Conservation (phyloP, 2,888 invertebrate genomes). For the Hesperia comma region DNA sequence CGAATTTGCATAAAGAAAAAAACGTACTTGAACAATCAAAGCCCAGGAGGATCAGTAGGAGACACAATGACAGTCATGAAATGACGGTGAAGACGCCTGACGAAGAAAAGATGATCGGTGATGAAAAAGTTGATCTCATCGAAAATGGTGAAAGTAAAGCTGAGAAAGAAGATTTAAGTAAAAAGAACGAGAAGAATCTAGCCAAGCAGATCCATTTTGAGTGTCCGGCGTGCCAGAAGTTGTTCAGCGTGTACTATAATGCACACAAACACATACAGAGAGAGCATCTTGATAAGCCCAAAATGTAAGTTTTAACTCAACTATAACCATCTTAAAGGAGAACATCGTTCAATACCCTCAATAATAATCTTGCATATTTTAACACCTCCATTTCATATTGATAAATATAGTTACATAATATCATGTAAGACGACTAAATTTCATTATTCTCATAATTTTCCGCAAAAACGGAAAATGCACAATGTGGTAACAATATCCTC, state of each 20-base stretch:
- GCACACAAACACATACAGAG: slow-evolving; percentile 67
- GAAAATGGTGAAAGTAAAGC: neutral
- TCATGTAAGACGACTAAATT: too few species aligned
- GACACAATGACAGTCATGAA: neutral
- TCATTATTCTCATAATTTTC: too few species aligned
- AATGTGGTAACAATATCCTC: too few species aligned
- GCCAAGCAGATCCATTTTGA: slow-evolving; percentile 51
- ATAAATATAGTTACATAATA: too few species aligned
- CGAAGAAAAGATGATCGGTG: neutral
- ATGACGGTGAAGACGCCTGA: neutral
- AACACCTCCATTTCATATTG: too few species aligned
- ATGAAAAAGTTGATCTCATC: neutral
- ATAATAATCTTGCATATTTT: too few species aligned
- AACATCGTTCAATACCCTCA: too few species aligned
- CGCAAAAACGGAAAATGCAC: too few species aligned
- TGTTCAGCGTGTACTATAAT: slow-evolving; percentile 57
- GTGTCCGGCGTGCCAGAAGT: slow-evolving; percentile 60
- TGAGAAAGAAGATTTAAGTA: neutral
- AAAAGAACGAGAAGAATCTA: neutral
- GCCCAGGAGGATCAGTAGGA: neutral
- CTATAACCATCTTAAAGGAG: too few species aligned
- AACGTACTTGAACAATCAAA: neutral
- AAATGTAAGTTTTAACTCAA: too few species aligned
- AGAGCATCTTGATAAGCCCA: slow-evolving; percentile 48
- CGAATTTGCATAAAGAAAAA: neutral